A percentile compares a stretch with the other conserved stretches of the same genome.
phyloP scores from a whole-genome alignment of 2,113 vertebrate genomes.

The Falco punctatus region DNA sequence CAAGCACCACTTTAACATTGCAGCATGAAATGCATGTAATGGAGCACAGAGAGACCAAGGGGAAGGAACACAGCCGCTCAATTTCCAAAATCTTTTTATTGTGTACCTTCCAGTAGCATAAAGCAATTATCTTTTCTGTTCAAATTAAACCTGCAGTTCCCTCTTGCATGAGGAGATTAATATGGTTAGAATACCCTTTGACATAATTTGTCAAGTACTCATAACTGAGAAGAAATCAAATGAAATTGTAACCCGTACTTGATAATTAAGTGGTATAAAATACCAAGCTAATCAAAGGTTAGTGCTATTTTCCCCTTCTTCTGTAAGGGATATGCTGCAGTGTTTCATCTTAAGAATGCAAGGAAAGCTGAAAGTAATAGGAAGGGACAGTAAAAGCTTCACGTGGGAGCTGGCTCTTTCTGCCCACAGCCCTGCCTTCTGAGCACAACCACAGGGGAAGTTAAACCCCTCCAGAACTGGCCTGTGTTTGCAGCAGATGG shows the following conservation, averaged over 20 bases:
- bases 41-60: not conserved
- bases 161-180: not conserved
- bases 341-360: not conserved
- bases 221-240: not conserved
- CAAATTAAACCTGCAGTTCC: slow-evolving; percentile 40
- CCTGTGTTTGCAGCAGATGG: not conserved
- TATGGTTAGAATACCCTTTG: not conserved
- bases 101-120: not conserved
- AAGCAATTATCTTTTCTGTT: slow-evolving; percentile 11
- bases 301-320: not conserved
- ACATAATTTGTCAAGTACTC: not conserved
- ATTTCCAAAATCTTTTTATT: not conserved
- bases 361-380: not conserved
- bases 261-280: not conserved
- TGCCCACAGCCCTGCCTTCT: not conserved
- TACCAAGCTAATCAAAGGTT: not conserved
- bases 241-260: not conserved
- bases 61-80: not conserved
- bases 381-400: not conserved
- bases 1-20: not conserved
- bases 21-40: not conserved
- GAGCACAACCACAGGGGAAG: not conserved
- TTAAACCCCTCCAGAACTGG: not conserved
- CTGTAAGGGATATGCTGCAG: not conserved
- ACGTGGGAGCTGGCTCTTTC: not conserved